Percentiles rank a stretch among this genome's conserved stretches.
Conservation (phyloP, 2,888 invertebrate genomes). For the Drosophila buzzatii region DNA sequence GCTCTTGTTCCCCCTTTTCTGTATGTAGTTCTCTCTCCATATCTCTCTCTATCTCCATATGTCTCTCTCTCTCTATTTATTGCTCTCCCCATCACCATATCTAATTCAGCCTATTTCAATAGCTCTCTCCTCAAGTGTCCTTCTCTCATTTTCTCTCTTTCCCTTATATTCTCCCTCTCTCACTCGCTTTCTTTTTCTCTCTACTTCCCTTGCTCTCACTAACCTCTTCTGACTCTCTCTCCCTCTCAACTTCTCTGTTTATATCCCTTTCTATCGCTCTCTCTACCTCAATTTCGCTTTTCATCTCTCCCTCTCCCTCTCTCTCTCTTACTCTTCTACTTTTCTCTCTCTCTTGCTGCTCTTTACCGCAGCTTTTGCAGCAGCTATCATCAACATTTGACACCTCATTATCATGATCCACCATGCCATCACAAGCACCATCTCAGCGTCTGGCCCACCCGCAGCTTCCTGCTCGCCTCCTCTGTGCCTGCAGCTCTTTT, state of each 20-base stretch:
- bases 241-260: no score
- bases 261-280: no score
- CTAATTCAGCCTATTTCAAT: no score
- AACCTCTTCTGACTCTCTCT: neutral
- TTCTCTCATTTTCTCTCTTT: neutral
- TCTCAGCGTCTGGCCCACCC: neutral
- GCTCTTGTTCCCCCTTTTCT: no score
- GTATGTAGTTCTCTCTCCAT: neutral
- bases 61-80: neutral
- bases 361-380: no score
- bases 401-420: neutral
- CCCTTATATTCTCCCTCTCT: neutral
- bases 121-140: neutral
- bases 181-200: neutral
- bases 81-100: no score
- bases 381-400: neutral
- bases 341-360: no score
- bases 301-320: no score
- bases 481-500: neutral
- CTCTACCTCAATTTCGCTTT: no score
- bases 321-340: no score
- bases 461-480: neutral
- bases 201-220: neutral
- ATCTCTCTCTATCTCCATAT: neutral
- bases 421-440: neutral